Evolutionary conservation across 2,113 vertebrate genomes (phyloP).

Genomic region (Microcebus griseorufus): DNA sequence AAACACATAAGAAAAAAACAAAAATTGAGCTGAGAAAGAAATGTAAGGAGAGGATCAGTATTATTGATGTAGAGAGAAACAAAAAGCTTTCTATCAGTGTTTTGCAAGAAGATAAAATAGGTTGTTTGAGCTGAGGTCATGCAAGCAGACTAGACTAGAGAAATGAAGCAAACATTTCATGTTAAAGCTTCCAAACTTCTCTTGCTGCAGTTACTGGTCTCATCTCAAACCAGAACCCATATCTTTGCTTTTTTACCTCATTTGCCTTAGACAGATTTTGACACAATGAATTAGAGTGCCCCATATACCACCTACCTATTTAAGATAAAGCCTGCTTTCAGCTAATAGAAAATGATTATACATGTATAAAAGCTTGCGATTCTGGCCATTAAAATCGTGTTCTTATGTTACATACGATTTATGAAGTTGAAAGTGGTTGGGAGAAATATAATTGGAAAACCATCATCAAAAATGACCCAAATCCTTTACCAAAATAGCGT

Average conservation of each 20-base stretch:
- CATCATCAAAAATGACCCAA: neutral
- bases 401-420: neutral
- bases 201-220: neutral
- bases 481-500: neutral
- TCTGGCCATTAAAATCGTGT: neutral
- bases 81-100: neutral
- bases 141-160: neutral
- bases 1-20: neutral
- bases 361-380: neutral
- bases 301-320: neutral
- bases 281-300: neutral
- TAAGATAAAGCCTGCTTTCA: neutral
- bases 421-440: neutral
- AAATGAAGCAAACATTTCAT: neutral
- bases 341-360: neutral
- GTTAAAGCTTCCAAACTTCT: neutral
- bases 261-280: neutral
- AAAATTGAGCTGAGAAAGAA: neutral
- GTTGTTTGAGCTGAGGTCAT: neutral
- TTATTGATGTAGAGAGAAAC: neutral
- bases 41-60: neutral
- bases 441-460: conserved; percentile 16
- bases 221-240: neutral
- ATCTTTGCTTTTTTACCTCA: neutral
- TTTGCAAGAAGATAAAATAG: neutral